These are phyloP conservation scores for Galleria mellonella DNA, from an alignment of 1,140 invertebrate species.

Conservation along the genomic window DNA sequence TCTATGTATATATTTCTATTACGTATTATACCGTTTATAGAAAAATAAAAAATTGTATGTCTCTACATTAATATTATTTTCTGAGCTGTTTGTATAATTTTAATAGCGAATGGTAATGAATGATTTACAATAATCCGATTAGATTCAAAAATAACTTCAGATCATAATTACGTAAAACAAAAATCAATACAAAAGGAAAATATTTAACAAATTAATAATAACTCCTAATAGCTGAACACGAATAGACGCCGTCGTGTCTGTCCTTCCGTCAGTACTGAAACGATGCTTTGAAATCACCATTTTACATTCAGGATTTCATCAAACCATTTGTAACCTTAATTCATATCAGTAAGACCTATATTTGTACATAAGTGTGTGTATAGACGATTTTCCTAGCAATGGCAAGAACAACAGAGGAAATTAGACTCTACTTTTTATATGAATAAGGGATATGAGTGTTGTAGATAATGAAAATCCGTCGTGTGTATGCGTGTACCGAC, in stretches of 20 bases:
- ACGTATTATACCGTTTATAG: too few relatives aligned
- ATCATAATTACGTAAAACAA: too few relatives aligned
- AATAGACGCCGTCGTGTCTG: slow-evolving; percentile 31
- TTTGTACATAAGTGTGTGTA: neutral
- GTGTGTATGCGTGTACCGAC: slow-evolving; percentile 25
- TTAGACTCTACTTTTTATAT: slow-evolving; percentile 2
- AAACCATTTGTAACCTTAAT: slow-evolving; percentile 11
- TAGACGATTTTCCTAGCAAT: neutral
- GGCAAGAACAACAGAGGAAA: slow-evolving; percentile 12
- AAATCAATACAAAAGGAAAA: neutral
- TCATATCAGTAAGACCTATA: neutral
- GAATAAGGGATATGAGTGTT: too few relatives aligned
- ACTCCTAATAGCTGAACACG: slow-evolving; percentile 22
- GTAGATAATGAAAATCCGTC: neutral
- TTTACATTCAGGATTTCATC: neutral
- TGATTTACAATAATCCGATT: too few relatives aligned
- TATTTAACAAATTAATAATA: slow-evolving; percentile 8
- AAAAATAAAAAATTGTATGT: too few relatives aligned
- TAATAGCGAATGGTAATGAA: too few relatives aligned
- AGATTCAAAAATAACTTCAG: too few relatives aligned
- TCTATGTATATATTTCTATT: too few relatives aligned
- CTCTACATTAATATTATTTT: too few relatives aligned
- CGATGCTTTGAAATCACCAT: slow-evolving; percentile 13
- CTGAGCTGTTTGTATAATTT: too few relatives aligned
- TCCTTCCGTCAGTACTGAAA: slow-evolving; percentile 30